Base-by-base conservation (phyloP, 2,113 vertebrate genomes). In the Aplodontia rufa region DNA sequence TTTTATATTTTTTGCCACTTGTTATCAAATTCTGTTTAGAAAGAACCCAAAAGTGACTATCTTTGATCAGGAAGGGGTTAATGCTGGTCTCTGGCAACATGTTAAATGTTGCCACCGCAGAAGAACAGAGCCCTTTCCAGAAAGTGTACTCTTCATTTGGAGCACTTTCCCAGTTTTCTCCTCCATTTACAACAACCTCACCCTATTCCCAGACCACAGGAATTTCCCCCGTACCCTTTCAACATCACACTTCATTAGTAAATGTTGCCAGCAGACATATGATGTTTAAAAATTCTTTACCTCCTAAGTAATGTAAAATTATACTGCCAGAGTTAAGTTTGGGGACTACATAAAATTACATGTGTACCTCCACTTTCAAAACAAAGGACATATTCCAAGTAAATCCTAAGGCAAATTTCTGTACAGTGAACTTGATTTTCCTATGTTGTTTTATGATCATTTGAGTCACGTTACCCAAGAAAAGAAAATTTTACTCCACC, bases 231-330 rank as follows among this genome's bases (percentile, higher is more conserved):
- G 85, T 84, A 84, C 42, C 26, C 87, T 96, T 96, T 92, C 85
- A 95, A 95, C 40, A 94, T 96, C 81, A 87, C 92, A 96, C 87
- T 92, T 97, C 88, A 96, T 97, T 96, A 97, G 87, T 49, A 90
- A 96, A 88, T 74, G 47, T 51, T 96, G 66, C 94, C 95, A 97
- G 90, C 35, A 96, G 92, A 95, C 95, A 96, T 87, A 84, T 24
- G 42, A 95, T 93, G 76, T 85, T 95, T 78, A 90, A 95, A 96
- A 96, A 97, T 91, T 95, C 87, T 88, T 97, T 93, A 94, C 87
- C 60, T 96, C 68, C 11, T 42, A 96, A 68, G 85, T 93, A 95
- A 97, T 96, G 19, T 95, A 88, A 96, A 97, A 92, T 81, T 90
- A 92, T 62, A 91, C 37, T 90, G 40, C 72, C 75, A 90, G 93